Percentiles rank a stretch among this genome's conserved stretches.
Evolutionary conservation across 1,140 invertebrate species (phyloP).

Genomic region (Bemisia tabaci): DNA sequence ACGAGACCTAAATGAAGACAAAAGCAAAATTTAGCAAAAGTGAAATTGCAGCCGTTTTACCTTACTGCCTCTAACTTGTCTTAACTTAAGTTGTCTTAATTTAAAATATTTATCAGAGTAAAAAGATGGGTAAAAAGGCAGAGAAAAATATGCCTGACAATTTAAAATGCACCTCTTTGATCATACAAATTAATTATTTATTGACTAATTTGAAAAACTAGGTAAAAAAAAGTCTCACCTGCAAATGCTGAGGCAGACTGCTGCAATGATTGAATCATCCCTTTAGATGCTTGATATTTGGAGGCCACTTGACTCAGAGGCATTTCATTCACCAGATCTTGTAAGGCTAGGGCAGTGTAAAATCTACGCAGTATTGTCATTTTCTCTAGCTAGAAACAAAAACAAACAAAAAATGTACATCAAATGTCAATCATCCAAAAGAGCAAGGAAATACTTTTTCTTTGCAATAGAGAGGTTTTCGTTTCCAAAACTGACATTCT

Average conservation of each 20-base stretch:
- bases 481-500: too few relatives aligned
- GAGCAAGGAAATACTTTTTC: too few relatives aligned
- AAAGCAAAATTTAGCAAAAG: slow-evolving; percentile 12
- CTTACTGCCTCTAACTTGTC: neutral
- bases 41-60: slow-evolving; percentile 5
- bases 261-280: slow-evolving; percentile 82
- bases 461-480: too few relatives aligned
- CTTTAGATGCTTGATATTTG: slow-evolving; percentile 77
- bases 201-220: too few relatives aligned
- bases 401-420: neutral
- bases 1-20: slow-evolving; percentile 58
- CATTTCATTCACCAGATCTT: slow-evolving; percentile 86
- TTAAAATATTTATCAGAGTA: neutral
- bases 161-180: too few relatives aligned
- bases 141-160: too few relatives aligned
- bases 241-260: slow-evolving; percentile 93
- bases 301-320: slow-evolving; percentile 58
- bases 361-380: slow-evolving; percentile 48
- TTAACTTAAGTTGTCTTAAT: neutral
- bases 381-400: slow-evolving; percentile 19
- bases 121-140: too few relatives aligned
- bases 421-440: neutral
- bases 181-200: too few relatives aligned
- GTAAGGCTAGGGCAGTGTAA: slow-evolving; percentile 79
- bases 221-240: slow-evolving; percentile 38